Percentiles rank a stretch among this genome's conserved stretches.
Conservation (phyloP, 2,888 invertebrate species). For the Sinotaia quadrata region DNA sequence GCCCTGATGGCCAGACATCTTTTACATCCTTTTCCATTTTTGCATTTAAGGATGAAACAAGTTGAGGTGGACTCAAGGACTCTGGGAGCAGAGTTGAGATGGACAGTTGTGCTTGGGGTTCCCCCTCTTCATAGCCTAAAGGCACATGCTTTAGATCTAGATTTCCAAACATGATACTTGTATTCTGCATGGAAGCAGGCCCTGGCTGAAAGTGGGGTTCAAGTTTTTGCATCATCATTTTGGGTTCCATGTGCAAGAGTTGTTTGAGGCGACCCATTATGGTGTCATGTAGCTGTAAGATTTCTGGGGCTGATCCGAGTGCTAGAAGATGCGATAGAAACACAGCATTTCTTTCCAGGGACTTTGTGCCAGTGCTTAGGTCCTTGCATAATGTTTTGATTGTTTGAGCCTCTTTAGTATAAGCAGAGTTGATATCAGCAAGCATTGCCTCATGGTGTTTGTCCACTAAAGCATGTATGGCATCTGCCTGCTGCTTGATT, state of each 20-base stretch:
- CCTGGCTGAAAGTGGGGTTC: conserved; percentile 51
- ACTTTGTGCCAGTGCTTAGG: conserved; percentile 43
- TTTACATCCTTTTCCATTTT: conserved; percentile 49
- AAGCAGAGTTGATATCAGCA: conserved; percentile 40
- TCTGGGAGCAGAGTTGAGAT: conserved; percentile 50
- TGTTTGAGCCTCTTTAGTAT: conserved; percentile 41
- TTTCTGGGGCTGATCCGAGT: conserved; percentile 58
- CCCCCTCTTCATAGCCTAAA: conserved; percentile 41
- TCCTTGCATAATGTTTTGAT: conserved; percentile 43
- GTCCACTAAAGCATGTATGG: conserved; percentile 57
- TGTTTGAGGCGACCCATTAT: conserved; percentile 56
- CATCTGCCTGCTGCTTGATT: conserved; percentile 52
- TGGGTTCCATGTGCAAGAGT: conserved; percentile 52
- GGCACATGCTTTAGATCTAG: conserved; percentile 45
- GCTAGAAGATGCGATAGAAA: conserved; percentile 47
- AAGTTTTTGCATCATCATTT: conserved; percentile 48
- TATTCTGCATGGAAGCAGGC: conserved; percentile 43
- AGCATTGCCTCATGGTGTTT: conserved; percentile 44
- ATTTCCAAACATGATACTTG: conserved; percentile 56
- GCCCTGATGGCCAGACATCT: conserved; percentile 66
- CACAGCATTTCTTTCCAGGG: conserved; percentile 46
- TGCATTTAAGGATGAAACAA: conserved; percentile 48
- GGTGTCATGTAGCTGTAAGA: conserved; percentile 47
- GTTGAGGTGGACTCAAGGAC: conserved; percentile 41
- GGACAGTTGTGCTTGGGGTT: conserved; percentile 32